Percentiles rank a stretch among this genome's conserved stretches.
phyloP scores from a whole-genome alignment of 2,113 vertebrate species.

The Spizaetus ornatus region DNA sequence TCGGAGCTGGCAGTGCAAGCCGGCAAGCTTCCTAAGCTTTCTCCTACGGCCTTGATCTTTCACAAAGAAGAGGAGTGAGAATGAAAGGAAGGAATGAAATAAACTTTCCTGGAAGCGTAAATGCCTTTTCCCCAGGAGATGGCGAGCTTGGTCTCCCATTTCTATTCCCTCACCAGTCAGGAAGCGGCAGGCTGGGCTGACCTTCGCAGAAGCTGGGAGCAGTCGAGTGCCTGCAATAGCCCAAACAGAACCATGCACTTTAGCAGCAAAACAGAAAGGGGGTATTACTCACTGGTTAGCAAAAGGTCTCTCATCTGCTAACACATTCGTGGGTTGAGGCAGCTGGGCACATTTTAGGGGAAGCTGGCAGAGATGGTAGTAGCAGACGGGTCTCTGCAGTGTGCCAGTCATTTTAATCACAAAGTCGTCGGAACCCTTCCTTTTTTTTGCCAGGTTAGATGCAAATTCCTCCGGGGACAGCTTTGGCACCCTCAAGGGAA shows the following conservation, averaged over 20 bases:
- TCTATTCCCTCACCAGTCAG: not conserved
- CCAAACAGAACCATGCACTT: not conserved
- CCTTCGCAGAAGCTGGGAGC: not conserved
- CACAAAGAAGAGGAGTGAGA: not conserved
- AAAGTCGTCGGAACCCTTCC: not conserved
- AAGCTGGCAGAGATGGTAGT: not conserved
- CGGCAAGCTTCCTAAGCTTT: not conserved
- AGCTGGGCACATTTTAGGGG: not conserved
- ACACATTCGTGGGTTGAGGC: not conserved
- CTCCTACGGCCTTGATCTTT: not conserved
- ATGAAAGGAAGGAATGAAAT: not conserved
- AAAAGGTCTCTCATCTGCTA: not conserved
- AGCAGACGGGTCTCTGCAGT: not conserved
- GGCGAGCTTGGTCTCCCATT: slow-evolving; percentile 35
- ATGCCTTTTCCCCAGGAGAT: slow-evolving; percentile 41
- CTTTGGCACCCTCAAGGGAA: not conserved
- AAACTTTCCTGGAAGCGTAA: not conserved
- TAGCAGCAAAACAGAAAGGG: not conserved
- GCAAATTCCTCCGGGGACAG: not conserved
- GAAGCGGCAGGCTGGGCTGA: not conserved
- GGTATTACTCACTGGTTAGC: not conserved
- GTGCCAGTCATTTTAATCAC: not conserved
- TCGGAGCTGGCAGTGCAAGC: not conserved
- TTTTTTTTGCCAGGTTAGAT: not conserved
- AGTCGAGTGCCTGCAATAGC: not conserved